Evolutionary conservation across 2,113 vertebrate species (phyloP).

Genomic region (Vombatus ursinus): DNA sequence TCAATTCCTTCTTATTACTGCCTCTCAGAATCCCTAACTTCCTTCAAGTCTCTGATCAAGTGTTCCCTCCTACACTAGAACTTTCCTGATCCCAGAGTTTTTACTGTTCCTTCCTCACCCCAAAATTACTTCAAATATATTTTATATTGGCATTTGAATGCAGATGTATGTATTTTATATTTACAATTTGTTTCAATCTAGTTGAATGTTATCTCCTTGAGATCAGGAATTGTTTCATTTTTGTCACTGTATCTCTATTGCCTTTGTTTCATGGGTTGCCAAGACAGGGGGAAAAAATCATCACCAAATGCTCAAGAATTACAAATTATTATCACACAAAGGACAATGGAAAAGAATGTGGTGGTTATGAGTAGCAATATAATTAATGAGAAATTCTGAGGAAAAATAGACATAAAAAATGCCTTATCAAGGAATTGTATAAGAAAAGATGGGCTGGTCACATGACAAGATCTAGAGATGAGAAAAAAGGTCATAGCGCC

Average conservation of each 20-base stretch:
- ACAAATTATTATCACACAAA: not conserved
- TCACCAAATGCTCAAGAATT: not conserved
- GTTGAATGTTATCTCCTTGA: not conserved
- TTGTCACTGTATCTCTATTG: not conserved
- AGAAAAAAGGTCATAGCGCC: not conserved
- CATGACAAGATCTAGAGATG: not conserved
- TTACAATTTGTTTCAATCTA: not conserved
- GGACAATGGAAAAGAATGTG: not conserved
- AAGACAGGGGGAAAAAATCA: not conserved
- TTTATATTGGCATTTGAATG: not conserved
- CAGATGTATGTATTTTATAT: not conserved
- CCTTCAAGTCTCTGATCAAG: not conserved
- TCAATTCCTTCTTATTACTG: not conserved
- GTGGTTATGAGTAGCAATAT: not conserved
- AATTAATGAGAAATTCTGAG: not conserved
- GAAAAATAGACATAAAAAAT: not conserved
- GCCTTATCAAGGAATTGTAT: not conserved
- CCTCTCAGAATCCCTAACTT: not conserved
- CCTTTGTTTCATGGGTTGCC: not conserved
- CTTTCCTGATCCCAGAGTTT: not conserved
- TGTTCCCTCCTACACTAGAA: not conserved
- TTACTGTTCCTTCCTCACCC: not conserved
- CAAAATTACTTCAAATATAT: not conserved
- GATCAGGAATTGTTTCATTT: not conserved
- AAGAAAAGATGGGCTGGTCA: not conserved